These are phyloP conservation scores for Drosophila lowei DNA, from an alignment of 1,140 invertebrate genomes.

Conservation along the genomic window DNA sequence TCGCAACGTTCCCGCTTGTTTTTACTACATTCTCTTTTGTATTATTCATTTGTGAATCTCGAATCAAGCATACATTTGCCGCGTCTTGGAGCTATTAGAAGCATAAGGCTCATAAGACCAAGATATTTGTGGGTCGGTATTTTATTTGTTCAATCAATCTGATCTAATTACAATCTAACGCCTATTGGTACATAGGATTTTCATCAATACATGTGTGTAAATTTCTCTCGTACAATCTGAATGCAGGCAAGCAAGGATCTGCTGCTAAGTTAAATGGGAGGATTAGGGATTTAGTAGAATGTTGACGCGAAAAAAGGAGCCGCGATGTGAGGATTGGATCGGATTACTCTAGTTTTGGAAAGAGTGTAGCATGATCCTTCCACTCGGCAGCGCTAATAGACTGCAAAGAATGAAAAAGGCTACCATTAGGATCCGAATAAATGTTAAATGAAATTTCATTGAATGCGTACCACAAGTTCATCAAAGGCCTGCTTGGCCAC, in stretches of 20 bases:
- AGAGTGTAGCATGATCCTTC: conserved; percentile 45
- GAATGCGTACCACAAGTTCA: conserved; percentile 49
- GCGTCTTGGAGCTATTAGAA: not conserved
- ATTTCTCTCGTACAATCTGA: conserved; percentile 27
- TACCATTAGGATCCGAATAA: conserved; percentile 49
- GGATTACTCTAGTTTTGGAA: conserved; percentile 19
- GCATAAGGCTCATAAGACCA: no score
- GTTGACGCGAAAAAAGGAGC: conserved; percentile 1
- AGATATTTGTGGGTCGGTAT: not conserved
- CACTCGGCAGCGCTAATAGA: conserved; percentile 68
- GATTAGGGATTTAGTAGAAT: not conserved
- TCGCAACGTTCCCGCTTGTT: no score
- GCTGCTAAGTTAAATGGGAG: conserved; percentile 7
- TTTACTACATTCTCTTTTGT: no score
- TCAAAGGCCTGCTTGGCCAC: conserved; percentile 66
- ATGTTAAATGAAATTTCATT: not conserved
- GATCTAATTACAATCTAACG: conserved; percentile 27
- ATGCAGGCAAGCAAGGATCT: conserved; percentile 11
- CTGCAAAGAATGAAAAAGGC: conserved; percentile 12
- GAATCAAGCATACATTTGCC: not conserved
- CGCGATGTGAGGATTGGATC: not conserved
- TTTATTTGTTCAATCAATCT: conserved; percentile 37
- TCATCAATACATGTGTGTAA: conserved; percentile 4
- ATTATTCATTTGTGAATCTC: no score
- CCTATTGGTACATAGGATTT: conserved; percentile 8